These are phyloP conservation scores for Mus spretus DNA, from an alignment of 2,797 vertebrate species.

Conservation along the genomic window DNA sequence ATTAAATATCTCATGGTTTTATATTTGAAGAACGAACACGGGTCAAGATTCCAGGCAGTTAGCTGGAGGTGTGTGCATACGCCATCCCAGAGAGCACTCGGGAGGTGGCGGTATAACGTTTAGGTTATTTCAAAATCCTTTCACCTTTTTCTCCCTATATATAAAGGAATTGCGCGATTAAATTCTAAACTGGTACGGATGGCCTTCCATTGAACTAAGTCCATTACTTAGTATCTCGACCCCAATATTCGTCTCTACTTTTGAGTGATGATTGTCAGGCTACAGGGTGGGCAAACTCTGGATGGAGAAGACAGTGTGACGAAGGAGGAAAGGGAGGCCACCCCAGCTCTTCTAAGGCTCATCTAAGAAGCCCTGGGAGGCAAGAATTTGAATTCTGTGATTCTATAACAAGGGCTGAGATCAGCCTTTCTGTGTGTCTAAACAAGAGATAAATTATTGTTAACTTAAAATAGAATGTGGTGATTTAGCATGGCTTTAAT, in stretches of 20 bases:
- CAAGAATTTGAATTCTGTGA: constrained; percentile 36
- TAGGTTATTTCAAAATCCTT: neutral
- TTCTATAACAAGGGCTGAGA: constrained; percentile 50
- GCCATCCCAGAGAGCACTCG: neutral
- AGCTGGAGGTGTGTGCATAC: neutral
- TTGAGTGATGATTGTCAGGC: neutral
- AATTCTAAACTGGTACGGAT: constrained; percentile 67
- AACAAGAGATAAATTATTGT: constrained; percentile 70
- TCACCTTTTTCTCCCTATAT: neutral
- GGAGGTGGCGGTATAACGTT: neutral
- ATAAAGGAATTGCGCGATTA: constrained; percentile 42
- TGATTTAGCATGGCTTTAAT: constrained; percentile 70
- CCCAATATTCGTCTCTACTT: constrained; percentile 16
- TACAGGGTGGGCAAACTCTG: neutral
- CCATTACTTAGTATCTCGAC: constrained; percentile 68
- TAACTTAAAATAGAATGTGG: constrained; percentile 66
- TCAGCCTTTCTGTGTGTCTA: constrained; percentile 59
- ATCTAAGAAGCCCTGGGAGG: neutral
- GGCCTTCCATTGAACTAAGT: constrained; percentile 2
- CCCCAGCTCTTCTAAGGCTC: neutral
- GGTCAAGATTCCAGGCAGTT: neutral
- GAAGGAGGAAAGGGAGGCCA: neutral
- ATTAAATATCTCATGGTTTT: constrained; percentile 6
- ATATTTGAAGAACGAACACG: neutral
- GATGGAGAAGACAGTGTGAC: neutral